Percentiles rank a stretch among this genome's conserved stretches.
phyloP scores from a whole-genome alignment of 1,140 invertebrate species.

The Lanistes nyassanus region DNA sequence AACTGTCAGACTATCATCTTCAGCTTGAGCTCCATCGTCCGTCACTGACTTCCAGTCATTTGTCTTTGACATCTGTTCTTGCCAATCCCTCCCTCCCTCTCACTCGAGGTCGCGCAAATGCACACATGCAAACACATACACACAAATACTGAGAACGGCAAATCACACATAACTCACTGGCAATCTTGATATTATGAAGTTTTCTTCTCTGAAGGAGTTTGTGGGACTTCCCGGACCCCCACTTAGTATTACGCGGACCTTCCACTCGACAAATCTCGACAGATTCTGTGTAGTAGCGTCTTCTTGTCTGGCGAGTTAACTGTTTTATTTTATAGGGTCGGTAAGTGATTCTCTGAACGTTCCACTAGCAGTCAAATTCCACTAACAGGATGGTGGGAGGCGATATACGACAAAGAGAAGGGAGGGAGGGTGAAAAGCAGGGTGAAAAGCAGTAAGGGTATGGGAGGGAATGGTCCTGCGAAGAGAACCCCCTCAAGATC shows the following conservation, averaged over 20 bases:
- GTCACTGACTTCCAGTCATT: neutral
- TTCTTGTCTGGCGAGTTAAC: too few relatives aligned
- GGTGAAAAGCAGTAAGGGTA: neutral
- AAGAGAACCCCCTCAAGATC: slow-evolving; percentile 2
- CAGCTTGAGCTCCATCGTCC: neutral
- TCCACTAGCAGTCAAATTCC: neutral
- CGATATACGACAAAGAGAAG: neutral
- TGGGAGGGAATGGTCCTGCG: neutral
- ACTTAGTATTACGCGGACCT: neutral
- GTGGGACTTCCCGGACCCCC: too few relatives aligned
- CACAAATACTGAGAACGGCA: slow-evolving; percentile 2
- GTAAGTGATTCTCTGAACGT: neutral
- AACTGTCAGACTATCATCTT: neutral
- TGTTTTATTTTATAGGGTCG: neutral
- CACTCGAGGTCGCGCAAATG: slow-evolving; percentile 4
- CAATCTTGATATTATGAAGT: neutral
- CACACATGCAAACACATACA: slow-evolving; percentile 9
- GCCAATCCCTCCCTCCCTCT: neutral
- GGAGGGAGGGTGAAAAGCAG: neutral
- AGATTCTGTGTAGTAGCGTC: too few relatives aligned
- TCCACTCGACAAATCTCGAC: neutral
- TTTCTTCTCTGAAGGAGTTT: neutral
- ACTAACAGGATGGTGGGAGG: neutral
- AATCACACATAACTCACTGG: neutral
- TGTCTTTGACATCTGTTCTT: too few relatives aligned